A percentile compares a stretch with the other conserved stretches of the same genome.
phyloP scores from a whole-genome alignment of 2,888 invertebrate genomes.

The Branchipolynoe longqiensis region DNA sequence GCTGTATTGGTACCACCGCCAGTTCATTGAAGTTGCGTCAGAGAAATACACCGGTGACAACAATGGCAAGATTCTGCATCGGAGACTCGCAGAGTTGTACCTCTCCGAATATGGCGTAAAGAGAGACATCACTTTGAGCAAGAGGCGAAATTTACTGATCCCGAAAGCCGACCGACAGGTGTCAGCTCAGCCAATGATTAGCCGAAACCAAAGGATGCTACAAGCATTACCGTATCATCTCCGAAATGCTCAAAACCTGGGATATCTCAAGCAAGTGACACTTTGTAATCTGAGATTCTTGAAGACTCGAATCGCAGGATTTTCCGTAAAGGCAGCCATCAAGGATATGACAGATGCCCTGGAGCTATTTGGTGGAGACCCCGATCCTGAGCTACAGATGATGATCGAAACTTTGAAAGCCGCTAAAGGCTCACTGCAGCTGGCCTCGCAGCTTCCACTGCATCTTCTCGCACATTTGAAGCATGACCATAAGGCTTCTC shows the following conservation, averaged over 20 bases:
- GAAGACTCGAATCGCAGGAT: constrained; percentile 58
- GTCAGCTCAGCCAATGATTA: constrained; percentile 69
- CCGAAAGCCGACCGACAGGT: constrained; percentile 77
- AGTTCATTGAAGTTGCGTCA: constrained; percentile 76
- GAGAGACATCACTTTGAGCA: constrained; percentile 69
- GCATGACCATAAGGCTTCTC: neutral
- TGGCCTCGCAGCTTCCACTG: neutral
- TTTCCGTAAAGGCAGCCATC: neutral
- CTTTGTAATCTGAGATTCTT: constrained; percentile 63
- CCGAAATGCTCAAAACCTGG: neutral
- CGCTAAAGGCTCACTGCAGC: neutral
- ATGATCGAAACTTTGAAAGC: constrained; percentile 10
- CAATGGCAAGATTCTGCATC: constrained; percentile 70
- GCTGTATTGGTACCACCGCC: constrained; percentile 79
- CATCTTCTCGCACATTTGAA: constrained; percentile 31
- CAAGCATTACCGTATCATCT: constrained; percentile 61
- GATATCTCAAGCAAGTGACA: constrained; percentile 47
- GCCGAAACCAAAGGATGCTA: constrained; percentile 59
- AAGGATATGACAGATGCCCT: constrained; percentile 30
- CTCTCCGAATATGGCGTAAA: constrained; percentile 53
- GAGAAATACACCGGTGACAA: constrained; percentile 70
- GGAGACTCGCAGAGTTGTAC: constrained; percentile 63
- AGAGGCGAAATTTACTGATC: constrained; percentile 71
- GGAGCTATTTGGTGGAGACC: neutral
- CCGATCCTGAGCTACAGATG: constrained; percentile 45